phyloP scores from a whole-genome alignment of 2,888 invertebrate genomes.

The Acronicta aceris region DNA sequence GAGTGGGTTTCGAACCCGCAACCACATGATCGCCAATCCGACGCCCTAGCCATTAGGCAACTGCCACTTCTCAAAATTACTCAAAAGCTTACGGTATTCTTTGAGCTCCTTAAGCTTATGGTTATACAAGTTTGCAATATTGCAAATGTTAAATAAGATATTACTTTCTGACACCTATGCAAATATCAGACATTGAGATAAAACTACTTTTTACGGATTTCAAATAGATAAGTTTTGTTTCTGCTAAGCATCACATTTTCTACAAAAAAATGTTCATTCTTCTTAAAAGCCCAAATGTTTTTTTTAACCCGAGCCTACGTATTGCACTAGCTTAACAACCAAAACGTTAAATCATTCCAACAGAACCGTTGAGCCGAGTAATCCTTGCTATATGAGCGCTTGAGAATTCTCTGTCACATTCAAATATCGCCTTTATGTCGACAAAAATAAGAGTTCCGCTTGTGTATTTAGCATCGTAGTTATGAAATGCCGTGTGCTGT shows the following conservation, averaged over 20 bases:
- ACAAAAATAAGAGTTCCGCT: slow-evolving; percentile 49
- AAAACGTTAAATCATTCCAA: slow-evolving; percentile 58
- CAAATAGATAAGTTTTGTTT: not conserved
- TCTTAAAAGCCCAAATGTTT: not conserved
- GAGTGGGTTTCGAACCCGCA: too few species aligned
- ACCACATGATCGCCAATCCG: too few species aligned
- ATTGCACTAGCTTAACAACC: slow-evolving; percentile 48
- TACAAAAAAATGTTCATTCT: not conserved
- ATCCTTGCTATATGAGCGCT: slow-evolving; percentile 55
- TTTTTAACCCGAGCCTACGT: slow-evolving; percentile 21
- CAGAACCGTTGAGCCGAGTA: slow-evolving; percentile 57
- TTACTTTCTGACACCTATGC: too few species aligned
- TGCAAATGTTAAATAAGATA: too few species aligned
- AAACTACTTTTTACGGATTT: too few species aligned
- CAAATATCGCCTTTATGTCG: slow-evolving; percentile 52
- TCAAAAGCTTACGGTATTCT: too few species aligned
- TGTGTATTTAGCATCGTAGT: slow-evolving; percentile 61
- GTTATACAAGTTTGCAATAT: too few species aligned
- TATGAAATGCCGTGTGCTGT: slow-evolving; percentile 72
- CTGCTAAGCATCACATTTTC: not conserved
- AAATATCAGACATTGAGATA: too few species aligned
- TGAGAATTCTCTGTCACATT: slow-evolving; percentile 41
- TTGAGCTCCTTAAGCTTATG: too few species aligned
- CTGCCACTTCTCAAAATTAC: too few species aligned
- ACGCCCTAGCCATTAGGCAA: too few species aligned